phyloP scores from a whole-genome alignment of 2,888 invertebrate genomes.

The Schizaphis graminum region DNA sequence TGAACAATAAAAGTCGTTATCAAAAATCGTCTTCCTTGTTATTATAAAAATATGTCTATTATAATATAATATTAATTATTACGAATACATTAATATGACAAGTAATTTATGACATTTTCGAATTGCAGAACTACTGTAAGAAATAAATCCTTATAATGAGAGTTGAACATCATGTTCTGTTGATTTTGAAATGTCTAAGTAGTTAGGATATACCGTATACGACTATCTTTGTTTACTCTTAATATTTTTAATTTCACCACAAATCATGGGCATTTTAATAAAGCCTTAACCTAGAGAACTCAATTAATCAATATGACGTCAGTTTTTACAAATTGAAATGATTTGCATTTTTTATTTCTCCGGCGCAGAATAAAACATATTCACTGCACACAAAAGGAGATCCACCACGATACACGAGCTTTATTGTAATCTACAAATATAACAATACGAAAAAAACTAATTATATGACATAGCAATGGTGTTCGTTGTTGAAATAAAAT shows the following conservation, averaged over 20 bases:
- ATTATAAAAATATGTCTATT: neutral
- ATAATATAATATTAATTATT: neutral
- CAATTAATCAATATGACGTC: slow-evolving; percentile 60
- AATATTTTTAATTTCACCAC: slow-evolving; percentile 17
- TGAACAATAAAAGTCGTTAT: slow-evolving; percentile 47
- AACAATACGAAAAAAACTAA: slow-evolving; percentile 58
- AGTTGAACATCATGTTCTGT: neutral
- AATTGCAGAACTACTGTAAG: neutral
- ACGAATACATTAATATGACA: neutral
- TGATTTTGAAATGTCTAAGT: neutral
- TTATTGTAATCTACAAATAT: slow-evolving; percentile 33
- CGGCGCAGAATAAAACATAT: slow-evolving; percentile 38
- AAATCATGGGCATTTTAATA: slow-evolving; percentile 38
- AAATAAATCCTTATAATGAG: neutral
- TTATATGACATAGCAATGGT: neutral
- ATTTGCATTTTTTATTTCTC: slow-evolving; percentile 54
- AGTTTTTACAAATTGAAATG: slow-evolving; percentile 54
- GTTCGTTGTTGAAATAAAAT: slow-evolving; percentile 24
- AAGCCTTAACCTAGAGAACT: slow-evolving; percentile 59
- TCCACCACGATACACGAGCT: slow-evolving; percentile 25
- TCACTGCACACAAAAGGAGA: slow-evolving; percentile 46
- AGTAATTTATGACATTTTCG: neutral
- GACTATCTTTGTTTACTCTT: neutral
- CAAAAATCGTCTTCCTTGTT: slow-evolving; percentile 25
- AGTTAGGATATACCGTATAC: neutral